These are phyloP conservation scores for Parnassius mnemosyne DNA, from an alignment of 2,888 invertebrate genomes.

Conservation along the genomic window DNA sequence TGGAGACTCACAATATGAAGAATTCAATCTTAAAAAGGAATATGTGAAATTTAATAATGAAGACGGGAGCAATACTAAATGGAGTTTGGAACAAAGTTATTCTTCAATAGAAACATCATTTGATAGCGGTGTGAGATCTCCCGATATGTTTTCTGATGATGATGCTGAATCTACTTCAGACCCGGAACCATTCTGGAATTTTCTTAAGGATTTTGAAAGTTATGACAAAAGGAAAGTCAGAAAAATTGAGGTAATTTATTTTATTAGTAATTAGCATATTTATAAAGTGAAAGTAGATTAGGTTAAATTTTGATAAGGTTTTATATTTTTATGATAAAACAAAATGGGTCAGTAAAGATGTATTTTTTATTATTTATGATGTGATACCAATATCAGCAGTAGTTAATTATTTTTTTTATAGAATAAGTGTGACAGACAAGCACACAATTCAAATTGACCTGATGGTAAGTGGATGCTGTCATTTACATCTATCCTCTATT, in stretches of 20 bases:
- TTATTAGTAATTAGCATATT: background rate
- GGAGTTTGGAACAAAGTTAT: constrained; percentile 66
- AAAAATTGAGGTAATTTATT: constrained; percentile 60
- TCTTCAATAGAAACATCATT: constrained; percentile 71
- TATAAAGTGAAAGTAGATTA: too few relatives aligned
- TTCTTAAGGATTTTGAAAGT: constrained; percentile 62
- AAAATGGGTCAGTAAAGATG: background rate
- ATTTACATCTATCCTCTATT: too few relatives aligned
- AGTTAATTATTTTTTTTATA: too few relatives aligned
- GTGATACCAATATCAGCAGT: too few relatives aligned
- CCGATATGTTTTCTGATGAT: constrained; percentile 84
- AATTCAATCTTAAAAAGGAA: constrained; percentile 46
- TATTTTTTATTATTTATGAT: background rate
- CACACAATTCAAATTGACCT: too few relatives aligned
- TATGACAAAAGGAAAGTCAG: constrained; percentile 63
- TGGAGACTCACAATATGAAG: constrained; percentile 60
- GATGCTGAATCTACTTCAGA: constrained; percentile 41
- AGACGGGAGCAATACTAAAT: constrained; percentile 54
- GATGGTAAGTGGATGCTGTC: too few relatives aligned
- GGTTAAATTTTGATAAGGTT: too few relatives aligned
- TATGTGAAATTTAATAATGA: constrained; percentile 32
- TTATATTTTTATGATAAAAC: background rate
- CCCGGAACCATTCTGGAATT: constrained; percentile 60
- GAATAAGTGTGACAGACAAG: too few relatives aligned
- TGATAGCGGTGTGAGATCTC: constrained; percentile 78